A percentile compares a stretch with the other conserved stretches of the same genome.
These are phyloP conservation scores for Craseonycteris thonglongyai DNA, from an alignment of 2,113 vertebrate genomes.

Conservation along the genomic window DNA sequence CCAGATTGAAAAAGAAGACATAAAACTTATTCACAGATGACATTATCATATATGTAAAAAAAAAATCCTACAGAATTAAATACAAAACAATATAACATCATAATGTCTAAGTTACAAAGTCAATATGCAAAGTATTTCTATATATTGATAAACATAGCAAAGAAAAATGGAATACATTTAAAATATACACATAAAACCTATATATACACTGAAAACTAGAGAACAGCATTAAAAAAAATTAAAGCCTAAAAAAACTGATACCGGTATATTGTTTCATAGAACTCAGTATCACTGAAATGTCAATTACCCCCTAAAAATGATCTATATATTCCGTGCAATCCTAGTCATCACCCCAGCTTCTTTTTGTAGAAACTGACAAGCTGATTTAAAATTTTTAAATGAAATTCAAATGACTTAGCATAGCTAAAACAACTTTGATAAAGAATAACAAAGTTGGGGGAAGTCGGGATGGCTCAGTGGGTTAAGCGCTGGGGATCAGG, in stretches of 20 bases:
- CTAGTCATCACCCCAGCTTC: not conserved
- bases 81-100: too few relatives aligned
- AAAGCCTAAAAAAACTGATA: not conserved
- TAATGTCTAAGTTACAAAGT: not conserved
- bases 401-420: not conserved
- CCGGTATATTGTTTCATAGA: not conserved
- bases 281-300: not conserved
- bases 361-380: not conserved
- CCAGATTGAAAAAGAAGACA: not conserved
- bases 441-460: not conserved
- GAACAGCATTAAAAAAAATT: not conserved
- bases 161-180: not conserved
- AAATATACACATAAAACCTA: not conserved
- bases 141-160: not conserved
- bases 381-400: not conserved
- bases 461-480: too few relatives aligned
- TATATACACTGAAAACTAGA: not conserved
- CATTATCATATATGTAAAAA: not conserved
- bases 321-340: not conserved
- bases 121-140: not conserved
- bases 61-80: not conserved
- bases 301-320: not conserved
- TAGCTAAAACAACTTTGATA: not conserved
- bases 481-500: too few relatives aligned
- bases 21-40: not conserved